Conservation (phyloP, 1,140 invertebrate species). For the Pseudoatta argentina region DNA sequence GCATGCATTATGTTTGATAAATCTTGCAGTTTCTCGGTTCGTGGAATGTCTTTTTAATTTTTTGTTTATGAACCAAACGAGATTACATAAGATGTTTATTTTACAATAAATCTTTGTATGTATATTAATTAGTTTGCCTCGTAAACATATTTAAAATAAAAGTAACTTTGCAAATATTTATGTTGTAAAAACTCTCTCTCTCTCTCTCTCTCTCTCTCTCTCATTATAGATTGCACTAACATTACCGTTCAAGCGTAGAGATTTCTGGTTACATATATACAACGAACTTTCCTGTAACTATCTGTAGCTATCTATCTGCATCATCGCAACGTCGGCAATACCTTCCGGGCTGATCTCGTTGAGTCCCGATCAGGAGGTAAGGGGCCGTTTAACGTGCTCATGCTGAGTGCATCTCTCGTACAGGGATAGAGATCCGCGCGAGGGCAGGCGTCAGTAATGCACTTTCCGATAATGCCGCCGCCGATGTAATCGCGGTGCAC, state of each 20-base stretch:
- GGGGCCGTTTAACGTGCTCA: constrained; percentile 58
- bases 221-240: constrained; percentile 21
- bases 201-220: neutral
- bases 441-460: constrained; percentile 70
- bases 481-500: constrained; percentile 69
- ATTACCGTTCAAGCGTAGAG: constrained; percentile 6
- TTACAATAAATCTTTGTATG: neutral
- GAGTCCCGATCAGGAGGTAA: constrained; percentile 63
- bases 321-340: constrained; percentile 66
- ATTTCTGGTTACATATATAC: neutral
- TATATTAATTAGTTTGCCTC: neutral
- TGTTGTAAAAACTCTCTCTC: neutral
- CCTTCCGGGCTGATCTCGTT: constrained; percentile 47
- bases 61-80: neutral
- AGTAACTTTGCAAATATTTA: constrained; percentile 17
- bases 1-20: constrained; percentile 3
- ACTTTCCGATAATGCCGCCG: constrained; percentile 74
- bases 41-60: neutral
- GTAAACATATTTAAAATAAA: neutral
- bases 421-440: constrained; percentile 65
- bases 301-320: constrained; percentile 25
- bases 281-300: neutral
- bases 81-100: neutral
- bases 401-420: constrained; percentile 64
- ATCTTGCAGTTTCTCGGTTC: neutral